Evolutionary conservation across 2,797 vertebrate species (phyloP).

Genomic region (Melanotaenia nigrans): DNA sequence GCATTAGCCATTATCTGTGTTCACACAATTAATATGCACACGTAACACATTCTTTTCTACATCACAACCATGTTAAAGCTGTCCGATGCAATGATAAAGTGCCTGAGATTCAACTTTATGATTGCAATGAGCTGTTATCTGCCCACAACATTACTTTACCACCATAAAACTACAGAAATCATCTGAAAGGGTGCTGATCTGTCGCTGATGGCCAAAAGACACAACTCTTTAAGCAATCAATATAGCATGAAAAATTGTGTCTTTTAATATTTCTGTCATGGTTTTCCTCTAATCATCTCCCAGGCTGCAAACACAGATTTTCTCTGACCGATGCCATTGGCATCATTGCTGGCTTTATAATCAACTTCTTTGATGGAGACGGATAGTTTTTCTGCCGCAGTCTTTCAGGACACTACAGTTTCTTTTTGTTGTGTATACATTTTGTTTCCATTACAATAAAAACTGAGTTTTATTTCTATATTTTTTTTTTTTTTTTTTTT

Average conservation of each 20-base stretch:
- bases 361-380: background rate
- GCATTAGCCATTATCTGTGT: background rate
- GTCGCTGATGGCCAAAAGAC: slow-evolving; percentile 10
- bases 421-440: background rate
- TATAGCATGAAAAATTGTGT: slow-evolving; percentile 12
- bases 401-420: background rate
- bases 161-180: slow-evolving; percentile 13
- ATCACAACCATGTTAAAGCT: background rate
- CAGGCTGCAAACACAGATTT: background rate
- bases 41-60: background rate
- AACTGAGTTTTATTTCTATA: background rate
- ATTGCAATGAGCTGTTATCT: background rate
- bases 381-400: background rate
- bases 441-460: slow-evolving; percentile 26
- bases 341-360: background rate
- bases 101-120: background rate
- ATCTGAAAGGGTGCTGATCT: slow-evolving; percentile 46
- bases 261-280: slow-evolving; percentile 22
- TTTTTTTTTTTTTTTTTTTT: background rate
- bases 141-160: background rate
- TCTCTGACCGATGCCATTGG: slow-evolving; percentile 16
- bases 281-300: slow-evolving; percentile 17
- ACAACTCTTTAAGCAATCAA: slow-evolving; percentile 8
- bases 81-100: background rate
- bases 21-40: background rate